These are phyloP conservation scores for Alsophila aescularia DNA, from an alignment of 2,888 invertebrate genomes.

Conservation along the genomic window DNA sequence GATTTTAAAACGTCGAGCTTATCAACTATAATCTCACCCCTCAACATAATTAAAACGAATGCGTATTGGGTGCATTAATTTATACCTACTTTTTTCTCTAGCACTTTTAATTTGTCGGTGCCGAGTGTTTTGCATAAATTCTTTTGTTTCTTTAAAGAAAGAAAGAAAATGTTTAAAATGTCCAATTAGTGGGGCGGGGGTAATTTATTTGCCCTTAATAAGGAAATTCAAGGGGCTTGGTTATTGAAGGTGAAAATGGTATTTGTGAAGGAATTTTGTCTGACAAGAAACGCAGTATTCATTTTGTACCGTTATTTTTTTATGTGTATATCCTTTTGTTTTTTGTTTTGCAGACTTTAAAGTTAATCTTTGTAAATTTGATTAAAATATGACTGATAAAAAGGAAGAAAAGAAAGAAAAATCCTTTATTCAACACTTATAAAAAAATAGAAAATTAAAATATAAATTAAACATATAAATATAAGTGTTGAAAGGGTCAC, in stretches of 20 bases:
- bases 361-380: too few species aligned
- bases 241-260: constrained; percentile 39
- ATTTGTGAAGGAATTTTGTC: constrained; percentile 41
- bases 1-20: constrained; percentile 28
- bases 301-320: constrained; percentile 23
- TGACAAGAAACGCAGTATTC: neutral
- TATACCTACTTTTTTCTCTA: constrained; percentile 67
- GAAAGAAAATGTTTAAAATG: constrained; percentile 58
- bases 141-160: constrained; percentile 57
- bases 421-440: too few species aligned
- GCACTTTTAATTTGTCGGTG: constrained; percentile 79
- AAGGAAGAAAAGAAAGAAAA: too few species aligned
- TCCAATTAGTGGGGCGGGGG: constrained; percentile 71
- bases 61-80: constrained; percentile 80
- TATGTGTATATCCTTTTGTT: neutral
- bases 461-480: too few species aligned
- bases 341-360: neutral
- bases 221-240: constrained; percentile 48
- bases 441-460: too few species aligned
- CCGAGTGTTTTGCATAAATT: constrained; percentile 81
- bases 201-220: constrained; percentile 79
- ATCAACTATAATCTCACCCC: constrained; percentile 46
- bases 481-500: too few species aligned
- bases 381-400: too few species aligned
- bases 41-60: constrained; percentile 76